These are phyloP conservation scores for Neopipo cinnamomea DNA, from an alignment of 2,113 vertebrate genomes.

Conservation along the genomic window DNA sequence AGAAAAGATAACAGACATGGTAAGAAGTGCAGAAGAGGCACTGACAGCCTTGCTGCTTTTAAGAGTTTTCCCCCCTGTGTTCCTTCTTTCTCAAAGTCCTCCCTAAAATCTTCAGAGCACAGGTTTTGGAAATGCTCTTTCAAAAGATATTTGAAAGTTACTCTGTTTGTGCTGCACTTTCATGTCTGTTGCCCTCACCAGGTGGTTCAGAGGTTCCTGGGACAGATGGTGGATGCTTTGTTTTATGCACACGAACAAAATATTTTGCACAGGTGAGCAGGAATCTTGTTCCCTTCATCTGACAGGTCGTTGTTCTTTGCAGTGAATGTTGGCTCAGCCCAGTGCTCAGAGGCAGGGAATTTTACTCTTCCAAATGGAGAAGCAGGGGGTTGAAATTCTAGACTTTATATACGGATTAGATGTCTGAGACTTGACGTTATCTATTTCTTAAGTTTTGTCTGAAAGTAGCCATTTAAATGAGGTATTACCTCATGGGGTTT, in stretches of 20 bases:
- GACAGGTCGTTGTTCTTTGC: neutral
- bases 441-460: neutral
- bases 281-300: neutral
- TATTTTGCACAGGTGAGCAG: constrained; percentile 75
- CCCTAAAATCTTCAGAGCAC: neutral
- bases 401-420: neutral
- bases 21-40: constrained; percentile 9
- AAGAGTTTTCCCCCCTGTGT: neutral
- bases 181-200: neutral
- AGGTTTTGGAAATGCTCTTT: neutral
- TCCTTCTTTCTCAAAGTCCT: neutral
- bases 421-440: neutral
- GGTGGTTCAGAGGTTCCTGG: constrained; percentile 71
- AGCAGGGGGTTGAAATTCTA: neutral
- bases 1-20: constrained; percentile 46
- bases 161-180: neutral
- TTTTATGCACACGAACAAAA: constrained; percentile 71
- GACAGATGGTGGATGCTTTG: constrained; percentile 76
- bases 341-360: neutral
- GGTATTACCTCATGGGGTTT: neutral
- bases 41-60: neutral
- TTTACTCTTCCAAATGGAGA: neutral
- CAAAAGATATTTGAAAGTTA: neutral
- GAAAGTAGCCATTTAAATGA: neutral
- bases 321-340: neutral